Percentiles rank a stretch among this genome's conserved stretches.
Conservation (phyloP, 2,113 vertebrate species). For the Lampris megalopsis region DNA sequence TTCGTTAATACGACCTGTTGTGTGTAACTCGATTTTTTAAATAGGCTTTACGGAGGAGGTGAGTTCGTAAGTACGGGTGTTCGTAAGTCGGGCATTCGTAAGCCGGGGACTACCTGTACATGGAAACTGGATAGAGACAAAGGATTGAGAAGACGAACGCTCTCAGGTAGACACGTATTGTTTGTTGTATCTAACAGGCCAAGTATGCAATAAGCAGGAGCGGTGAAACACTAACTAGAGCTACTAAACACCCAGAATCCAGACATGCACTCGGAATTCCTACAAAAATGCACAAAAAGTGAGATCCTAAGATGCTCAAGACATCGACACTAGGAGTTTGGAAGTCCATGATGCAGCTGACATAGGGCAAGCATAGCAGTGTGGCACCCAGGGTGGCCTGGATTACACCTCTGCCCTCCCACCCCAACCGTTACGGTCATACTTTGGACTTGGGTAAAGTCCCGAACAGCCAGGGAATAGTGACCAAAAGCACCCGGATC, state of each 20-base stretch:
- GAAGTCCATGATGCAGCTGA: background rate
- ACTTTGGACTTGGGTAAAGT: conserved; percentile 71
- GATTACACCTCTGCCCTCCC: conserved; percentile 13
- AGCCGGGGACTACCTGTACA: too few relatives aligned
- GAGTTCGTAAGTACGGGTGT: too few relatives aligned
- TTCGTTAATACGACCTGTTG: too few relatives aligned
- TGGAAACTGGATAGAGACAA: too few relatives aligned
- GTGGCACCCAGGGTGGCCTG: background rate
- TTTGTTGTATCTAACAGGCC: background rate
- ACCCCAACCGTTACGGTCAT: conserved; percentile 30
- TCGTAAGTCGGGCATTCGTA: too few relatives aligned
- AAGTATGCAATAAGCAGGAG: background rate
- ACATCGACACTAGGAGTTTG: conserved; percentile 10
- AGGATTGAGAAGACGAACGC: too few relatives aligned
- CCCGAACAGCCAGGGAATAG: conserved; percentile 60
- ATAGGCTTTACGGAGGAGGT: too few relatives aligned
- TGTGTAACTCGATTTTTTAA: too few relatives aligned
- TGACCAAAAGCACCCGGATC: conserved; percentile 82
- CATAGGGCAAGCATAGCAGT: conserved; percentile 15
- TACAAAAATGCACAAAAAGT: background rate
- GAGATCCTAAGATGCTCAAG: too few relatives aligned
- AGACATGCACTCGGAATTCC: background rate
- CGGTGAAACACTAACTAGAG: background rate
- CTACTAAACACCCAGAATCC: background rate
- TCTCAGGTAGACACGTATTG: background rate